phyloP scores from a whole-genome alignment of 2,888 invertebrate species.

The Synergus umbraculus region DNA sequence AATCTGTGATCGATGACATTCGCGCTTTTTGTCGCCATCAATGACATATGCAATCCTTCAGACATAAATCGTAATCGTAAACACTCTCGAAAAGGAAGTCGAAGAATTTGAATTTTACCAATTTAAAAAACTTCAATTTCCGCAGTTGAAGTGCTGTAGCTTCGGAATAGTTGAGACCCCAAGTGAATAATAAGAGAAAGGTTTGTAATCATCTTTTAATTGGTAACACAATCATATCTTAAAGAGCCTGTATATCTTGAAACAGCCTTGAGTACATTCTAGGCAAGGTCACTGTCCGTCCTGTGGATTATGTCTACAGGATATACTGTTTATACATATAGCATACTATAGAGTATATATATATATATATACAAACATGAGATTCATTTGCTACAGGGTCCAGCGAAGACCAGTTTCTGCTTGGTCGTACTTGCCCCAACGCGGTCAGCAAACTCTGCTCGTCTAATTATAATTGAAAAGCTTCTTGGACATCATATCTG shows the following conservation, averaged over 20 bases:
- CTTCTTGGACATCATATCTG: constrained; percentile 3
- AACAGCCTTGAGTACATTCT: constrained; percentile 62
- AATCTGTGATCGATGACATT: neutral
- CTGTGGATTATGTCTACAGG: constrained; percentile 45
- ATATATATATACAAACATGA: neutral
- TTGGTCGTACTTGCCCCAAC: constrained; percentile 45
- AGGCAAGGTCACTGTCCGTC: constrained; percentile 64
- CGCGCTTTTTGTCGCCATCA: neutral
- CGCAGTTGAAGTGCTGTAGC: neutral
- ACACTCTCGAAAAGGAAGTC: neutral
- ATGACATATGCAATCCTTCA: neutral
- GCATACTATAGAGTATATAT: constrained; percentile 42
- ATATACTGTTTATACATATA: constrained; percentile 16
- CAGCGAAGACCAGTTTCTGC: constrained; percentile 50
- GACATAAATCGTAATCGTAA: neutral
- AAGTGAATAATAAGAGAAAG: neutral
- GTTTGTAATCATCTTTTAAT: neutral
- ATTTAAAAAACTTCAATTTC: too few species aligned
- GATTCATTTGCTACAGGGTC: constrained; percentile 39
- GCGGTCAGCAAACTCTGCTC: constrained; percentile 50
- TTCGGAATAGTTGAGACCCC: neutral
- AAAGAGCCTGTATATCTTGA: constrained; percentile 34
- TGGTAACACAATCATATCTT: constrained; percentile 14
- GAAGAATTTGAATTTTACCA: too few species aligned
- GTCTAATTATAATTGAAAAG: constrained; percentile 52